phyloP scores from a whole-genome alignment of 2,888 invertebrate species.

The Nipponacmea schrenckii region DNA sequence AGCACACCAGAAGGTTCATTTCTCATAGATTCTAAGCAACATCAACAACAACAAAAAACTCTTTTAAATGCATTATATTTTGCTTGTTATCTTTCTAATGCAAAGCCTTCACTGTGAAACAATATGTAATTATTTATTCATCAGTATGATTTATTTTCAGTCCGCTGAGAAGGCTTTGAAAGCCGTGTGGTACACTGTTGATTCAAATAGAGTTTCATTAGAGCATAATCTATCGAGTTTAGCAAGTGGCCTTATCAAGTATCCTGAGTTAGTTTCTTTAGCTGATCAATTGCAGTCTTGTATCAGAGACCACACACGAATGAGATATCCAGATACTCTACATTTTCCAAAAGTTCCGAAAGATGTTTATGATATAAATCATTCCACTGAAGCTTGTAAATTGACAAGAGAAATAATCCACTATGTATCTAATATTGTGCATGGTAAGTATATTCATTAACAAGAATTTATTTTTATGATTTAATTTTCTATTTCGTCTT shows the following conservation, averaged over 20 bases:
- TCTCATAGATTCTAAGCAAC: too few species aligned
- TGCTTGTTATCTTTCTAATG: too few species aligned
- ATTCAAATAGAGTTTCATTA: not conserved
- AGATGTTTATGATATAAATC: not conserved
- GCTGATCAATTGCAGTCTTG: not conserved
- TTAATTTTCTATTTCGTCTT: too few species aligned
- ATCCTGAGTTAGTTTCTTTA: not conserved
- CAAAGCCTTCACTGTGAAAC: too few species aligned
- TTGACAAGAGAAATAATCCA: not conserved
- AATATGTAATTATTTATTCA: not conserved
- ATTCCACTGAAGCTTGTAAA: not conserved
- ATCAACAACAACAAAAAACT: too few species aligned
- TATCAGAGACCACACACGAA: conserved; percentile 11
- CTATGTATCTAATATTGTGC: not conserved
- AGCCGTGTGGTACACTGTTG: conserved; percentile 9
- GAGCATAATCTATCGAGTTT: not conserved
- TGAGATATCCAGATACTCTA: conserved; percentile 18
- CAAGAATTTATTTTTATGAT: too few species aligned
- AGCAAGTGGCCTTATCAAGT: not conserved
- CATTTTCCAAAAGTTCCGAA: conserved; percentile 15
- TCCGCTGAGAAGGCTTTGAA: conserved; percentile 19
- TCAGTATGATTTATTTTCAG: conserved; percentile 3
- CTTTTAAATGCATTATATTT: too few species aligned
- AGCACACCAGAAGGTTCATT: too few species aligned
- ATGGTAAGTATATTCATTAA: too few species aligned